Percentiles rank a stretch among this genome's conserved stretches.
phyloP scores from a whole-genome alignment of 37 sponge, comb jelly and placozoan genomes.

The Agelas oroides region DNA sequence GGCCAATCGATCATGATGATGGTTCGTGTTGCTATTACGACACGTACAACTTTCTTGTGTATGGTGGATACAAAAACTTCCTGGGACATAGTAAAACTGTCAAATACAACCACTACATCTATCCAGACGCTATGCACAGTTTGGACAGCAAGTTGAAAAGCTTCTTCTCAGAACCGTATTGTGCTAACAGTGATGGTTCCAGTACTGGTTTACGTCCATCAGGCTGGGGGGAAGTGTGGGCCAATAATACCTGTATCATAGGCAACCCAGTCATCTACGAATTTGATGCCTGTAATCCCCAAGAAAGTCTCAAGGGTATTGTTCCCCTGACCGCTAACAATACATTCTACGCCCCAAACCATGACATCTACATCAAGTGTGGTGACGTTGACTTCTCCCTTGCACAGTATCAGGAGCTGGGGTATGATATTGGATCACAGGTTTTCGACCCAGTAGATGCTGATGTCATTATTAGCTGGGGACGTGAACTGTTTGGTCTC shows the following conservation, averaged over 20 bases:
- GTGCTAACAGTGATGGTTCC: conserved; percentile 56
- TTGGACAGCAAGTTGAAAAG: no score
- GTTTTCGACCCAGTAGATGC: conserved; percentile 27
- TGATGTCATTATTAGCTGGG: conserved; percentile 47
- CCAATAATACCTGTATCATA: conserved; percentile 67
- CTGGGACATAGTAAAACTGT: conserved; percentile 55
- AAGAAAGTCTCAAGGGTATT: conserved; percentile 11
- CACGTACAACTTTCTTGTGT: conserved; percentile 65
- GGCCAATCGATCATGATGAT: conserved; percentile 71
- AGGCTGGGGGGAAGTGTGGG: conserved; percentile 62
- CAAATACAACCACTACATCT: conserved; percentile 44
- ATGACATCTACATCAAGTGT: conserved; percentile 49
- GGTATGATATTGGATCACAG: conserved; percentile 57
- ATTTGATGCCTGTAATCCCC: conserved; percentile 36
- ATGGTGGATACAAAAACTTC: conserved; percentile 62
- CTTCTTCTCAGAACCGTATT: conserved; percentile 27
- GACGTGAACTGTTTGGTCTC: conserved; percentile 29
- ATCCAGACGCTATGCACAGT: conserved; percentile 26
- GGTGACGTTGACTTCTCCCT: conserved; percentile 17
- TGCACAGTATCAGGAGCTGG: conserved; percentile 39
- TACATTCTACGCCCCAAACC: conserved; percentile 57
- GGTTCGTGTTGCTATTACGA: conserved; percentile 58
- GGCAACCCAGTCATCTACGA: conserved; percentile 53
- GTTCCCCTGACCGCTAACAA: conserved; percentile 62
- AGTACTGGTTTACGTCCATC: conserved; percentile 32